These are phyloP conservation scores for Amiota minor DNA, from an alignment of 2,888 invertebrate genomes.

Conservation along the genomic window DNA sequence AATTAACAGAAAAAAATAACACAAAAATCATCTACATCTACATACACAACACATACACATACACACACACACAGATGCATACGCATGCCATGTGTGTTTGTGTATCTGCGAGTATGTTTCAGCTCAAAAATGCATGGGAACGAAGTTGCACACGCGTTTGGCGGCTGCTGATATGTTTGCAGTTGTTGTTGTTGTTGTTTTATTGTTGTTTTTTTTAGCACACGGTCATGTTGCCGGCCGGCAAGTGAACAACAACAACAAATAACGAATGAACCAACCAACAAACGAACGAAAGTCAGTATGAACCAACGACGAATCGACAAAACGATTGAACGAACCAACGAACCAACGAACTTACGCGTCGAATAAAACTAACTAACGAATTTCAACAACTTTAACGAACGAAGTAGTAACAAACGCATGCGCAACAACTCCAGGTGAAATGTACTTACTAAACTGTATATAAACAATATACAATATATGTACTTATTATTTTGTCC, in stretches of 20 bases:
- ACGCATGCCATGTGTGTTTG: constrained; percentile 31
- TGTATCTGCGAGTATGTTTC: constrained; percentile 39
- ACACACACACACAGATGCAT: no score
- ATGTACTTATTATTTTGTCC: neutral
- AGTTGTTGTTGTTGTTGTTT: constrained; percentile 5
- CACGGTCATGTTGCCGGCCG: constrained; percentile 67
- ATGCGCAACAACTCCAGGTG: neutral
- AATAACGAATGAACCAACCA: neutral
- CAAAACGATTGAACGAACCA: neutral
- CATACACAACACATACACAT: neutral
- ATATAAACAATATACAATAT: no score
- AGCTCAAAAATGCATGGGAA: constrained; percentile 62
- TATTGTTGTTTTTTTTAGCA: constrained; percentile 48
- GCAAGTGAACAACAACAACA: constrained; percentile 36
- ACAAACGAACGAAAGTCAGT: neutral
- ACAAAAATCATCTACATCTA: neutral
- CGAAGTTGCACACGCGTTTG: constrained; percentile 42
- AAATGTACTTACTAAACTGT: neutral
- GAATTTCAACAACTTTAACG: no score
- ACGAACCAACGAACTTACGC: neutral
- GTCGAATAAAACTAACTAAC: no score
- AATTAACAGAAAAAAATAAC: neutral
- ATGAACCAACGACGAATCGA: neutral
- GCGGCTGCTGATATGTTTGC: constrained; percentile 18
- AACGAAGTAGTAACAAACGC: neutral